phyloP scores from a whole-genome alignment of 2,797 vertebrate genomes.

The Hypotaenidia philippensis region DNA sequence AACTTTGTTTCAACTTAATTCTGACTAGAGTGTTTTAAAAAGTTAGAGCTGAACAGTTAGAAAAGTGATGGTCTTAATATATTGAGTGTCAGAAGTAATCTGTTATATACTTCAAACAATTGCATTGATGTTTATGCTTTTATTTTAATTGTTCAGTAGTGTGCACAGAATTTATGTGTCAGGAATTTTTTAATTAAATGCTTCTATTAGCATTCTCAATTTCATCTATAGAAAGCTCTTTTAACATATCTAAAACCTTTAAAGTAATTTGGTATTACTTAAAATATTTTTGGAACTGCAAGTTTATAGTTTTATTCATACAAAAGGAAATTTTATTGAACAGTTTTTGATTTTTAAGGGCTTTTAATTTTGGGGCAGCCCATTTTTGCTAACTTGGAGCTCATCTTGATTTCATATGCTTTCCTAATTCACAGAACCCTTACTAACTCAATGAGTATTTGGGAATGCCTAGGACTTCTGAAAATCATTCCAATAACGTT shows the following conservation, averaged over 20 bases:
- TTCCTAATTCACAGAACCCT: not conserved
- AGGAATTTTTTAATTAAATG: not conserved
- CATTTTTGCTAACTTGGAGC: not conserved
- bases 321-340: not conserved
- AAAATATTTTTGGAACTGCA: not conserved
- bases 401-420: not conserved
- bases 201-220: not conserved
- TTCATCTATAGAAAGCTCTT: not conserved
- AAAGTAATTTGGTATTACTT: not conserved
- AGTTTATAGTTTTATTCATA: not conserved
- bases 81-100: conserved; percentile 13
- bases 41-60: conserved; percentile 51
- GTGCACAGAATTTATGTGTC: not conserved
- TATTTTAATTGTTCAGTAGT: conserved; percentile 34
- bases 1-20: conserved; percentile 56
- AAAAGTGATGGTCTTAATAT: conserved; percentile 20
- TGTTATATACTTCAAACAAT: conserved; percentile 16
- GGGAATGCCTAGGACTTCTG: not conserved
- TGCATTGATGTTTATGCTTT: conserved; percentile 18
- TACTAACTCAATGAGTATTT: not conserved
- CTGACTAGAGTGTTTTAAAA: conserved; percentile 69
- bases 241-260: conserved; percentile 12
- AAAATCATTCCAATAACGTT: not conserved
- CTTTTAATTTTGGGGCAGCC: not conserved
- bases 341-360: not conserved